Conservation (phyloP, 2,113 vertebrate genomes). For the Sylvietta virens region DNA sequence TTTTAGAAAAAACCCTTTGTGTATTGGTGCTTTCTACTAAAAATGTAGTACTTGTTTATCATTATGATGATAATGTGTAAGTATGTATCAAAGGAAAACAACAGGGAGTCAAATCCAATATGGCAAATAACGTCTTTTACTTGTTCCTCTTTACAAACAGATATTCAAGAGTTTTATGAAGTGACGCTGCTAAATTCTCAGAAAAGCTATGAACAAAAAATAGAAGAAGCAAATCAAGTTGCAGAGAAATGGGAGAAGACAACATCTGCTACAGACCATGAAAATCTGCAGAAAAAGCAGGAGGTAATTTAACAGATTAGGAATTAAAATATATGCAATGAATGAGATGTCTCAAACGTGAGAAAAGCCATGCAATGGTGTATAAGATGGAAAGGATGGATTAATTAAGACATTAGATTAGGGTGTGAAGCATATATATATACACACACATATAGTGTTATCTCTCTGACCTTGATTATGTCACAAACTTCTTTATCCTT, state of each 20-base stretch:
- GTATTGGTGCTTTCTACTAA: neutral
- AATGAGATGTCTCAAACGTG: neutral
- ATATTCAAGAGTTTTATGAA: conserved; percentile 98
- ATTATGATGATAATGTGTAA: neutral
- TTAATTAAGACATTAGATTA: neutral
- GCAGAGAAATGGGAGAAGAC: conserved; percentile 86
- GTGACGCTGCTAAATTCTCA: conserved; percentile 89
- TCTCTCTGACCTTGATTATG: neutral
- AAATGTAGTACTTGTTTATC: neutral
- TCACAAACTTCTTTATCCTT: neutral
- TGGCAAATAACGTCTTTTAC: neutral
- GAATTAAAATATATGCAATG: neutral
- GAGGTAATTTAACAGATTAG: conserved; percentile 65
- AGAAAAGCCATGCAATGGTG: neutral
- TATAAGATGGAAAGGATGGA: neutral
- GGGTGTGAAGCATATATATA: neutral
- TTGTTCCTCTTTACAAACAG: conserved; percentile 70
- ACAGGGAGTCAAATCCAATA: neutral
- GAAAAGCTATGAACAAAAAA: conserved; percentile 88
- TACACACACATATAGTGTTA: neutral
- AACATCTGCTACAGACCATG: conserved; percentile 58
- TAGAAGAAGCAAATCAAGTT: conserved; percentile 87
- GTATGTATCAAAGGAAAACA: neutral
- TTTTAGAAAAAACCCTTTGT: neutral
- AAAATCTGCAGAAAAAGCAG: conserved; percentile 56